Evolutionary conservation across 2,888 invertebrate genomes (phyloP).

Genomic region (Spialia ferax): DNA sequence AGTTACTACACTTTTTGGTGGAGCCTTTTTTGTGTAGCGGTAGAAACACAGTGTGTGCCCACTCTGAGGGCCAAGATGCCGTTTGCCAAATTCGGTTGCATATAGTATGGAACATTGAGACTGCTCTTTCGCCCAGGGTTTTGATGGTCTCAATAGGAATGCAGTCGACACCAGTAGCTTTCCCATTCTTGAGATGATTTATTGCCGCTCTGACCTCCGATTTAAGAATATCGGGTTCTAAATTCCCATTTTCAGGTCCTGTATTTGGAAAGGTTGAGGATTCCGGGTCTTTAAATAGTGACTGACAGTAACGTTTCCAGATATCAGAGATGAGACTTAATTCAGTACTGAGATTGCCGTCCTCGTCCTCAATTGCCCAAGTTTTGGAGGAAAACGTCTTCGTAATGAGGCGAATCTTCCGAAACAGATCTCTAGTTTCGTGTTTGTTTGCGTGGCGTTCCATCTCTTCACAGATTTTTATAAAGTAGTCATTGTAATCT

Average conservation of each 20-base stretch:
- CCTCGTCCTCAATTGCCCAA: conserved; percentile 22
- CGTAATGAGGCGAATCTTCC: conserved; percentile 6
- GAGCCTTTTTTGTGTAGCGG: background rate
- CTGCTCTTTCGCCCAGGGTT: background rate
- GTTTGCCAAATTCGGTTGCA: conserved; percentile 2
- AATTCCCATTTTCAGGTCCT: background rate
- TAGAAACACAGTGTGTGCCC: background rate
- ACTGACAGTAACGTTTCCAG: conserved; percentile 23
- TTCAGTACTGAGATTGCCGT: conserved; percentile 13
- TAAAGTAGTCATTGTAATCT: conserved; percentile 17
- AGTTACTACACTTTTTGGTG: background rate
- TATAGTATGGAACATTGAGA: conserved; percentile 1
- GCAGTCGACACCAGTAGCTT: background rate
- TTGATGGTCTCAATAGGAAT: background rate
- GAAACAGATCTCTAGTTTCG: conserved; percentile 7
- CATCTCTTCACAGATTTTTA: conserved; percentile 12
- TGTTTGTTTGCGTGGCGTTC: background rate
- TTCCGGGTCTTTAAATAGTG: conserved; percentile 19
- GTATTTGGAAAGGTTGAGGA: conserved; percentile 2
- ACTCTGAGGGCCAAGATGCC: background rate
- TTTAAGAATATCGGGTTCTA: background rate
- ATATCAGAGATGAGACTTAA: background rate
- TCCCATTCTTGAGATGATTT: background rate
- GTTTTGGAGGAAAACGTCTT: conserved; percentile 14
- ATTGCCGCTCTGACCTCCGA: conserved; percentile 4